Evolutionary conservation across 2,888 invertebrate genomes (phyloP), one percentile per base, ranked within the genome.

Genomic region (Philonicus albiceps): DNA sequence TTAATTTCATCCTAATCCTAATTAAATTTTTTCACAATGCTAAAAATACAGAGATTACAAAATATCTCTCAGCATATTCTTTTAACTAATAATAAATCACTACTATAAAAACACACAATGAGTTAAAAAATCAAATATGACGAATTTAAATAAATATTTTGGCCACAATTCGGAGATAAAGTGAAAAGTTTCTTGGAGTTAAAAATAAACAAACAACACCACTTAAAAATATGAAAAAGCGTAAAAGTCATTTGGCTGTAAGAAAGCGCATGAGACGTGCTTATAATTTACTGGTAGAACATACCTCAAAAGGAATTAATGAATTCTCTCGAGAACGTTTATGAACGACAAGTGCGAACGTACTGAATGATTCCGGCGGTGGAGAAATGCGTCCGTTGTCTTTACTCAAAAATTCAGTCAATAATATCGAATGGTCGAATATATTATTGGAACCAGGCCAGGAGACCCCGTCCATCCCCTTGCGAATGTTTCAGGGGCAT

Each of bases 361-460:
- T 30, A 80, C 80, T 80, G 49, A 80, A 16, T 6, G 31, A 80
- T 80, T 27, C 30, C 27, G 30, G 6, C 30, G 30, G 16, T 13
- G 49, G 43, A 53, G 49, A 78, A 43, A n/a, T 80, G 80, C 80
- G 80, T 80, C 30, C 7, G 7, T 64, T 64, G 64, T 64, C 64
- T 19, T 40, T 30, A n/a, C 27, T 27, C 43, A 30, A 80, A 80
- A 80, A 80, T 80, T 80, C 80, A 80, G 80, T 80, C 80, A 49
- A 80, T 80, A 80, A 49, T 80, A 80, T 80, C 40, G 80, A 76
- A 40, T 22, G 31, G 53, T 27, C 2, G 22, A 6, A 31, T 49
- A 43, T 27, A 30, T 37, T 40, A 31, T 80, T 80, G 80, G 80
- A 43, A 53, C 31, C 49, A 53, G 27, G 80, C 80, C 80, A 80